phyloP scores from a whole-genome alignment of 92 coral and sea anemone genomes.

The Parazoanthus atlanticus region DNA sequence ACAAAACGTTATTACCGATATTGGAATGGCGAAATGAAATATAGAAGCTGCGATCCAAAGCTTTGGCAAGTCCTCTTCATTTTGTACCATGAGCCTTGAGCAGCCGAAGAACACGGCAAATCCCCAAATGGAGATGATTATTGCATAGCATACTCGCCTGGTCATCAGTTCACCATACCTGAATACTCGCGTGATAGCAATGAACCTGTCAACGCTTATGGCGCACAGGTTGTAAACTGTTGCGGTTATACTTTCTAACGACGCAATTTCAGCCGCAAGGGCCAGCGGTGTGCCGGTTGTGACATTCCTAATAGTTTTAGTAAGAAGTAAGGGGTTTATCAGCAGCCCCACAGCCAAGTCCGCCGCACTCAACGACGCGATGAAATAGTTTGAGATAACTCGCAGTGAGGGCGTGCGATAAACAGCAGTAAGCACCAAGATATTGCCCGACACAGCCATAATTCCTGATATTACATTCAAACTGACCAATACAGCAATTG shows the following conservation, averaged over 20 bases:
- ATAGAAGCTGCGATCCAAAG: conserved; percentile 40
- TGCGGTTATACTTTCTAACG: conserved; percentile 28
- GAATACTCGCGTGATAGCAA: conserved; percentile 31
- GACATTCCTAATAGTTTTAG: conserved; percentile 31
- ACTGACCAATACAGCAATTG: background rate
- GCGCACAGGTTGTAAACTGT: conserved; percentile 39
- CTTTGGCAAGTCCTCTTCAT: conserved; percentile 33
- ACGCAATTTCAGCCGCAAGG: conserved; percentile 35
- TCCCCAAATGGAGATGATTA: conserved; percentile 22
- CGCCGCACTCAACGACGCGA: conserved; percentile 42
- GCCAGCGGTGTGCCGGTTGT: conserved; percentile 24
- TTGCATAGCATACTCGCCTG: background rate
- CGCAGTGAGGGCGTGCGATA: conserved; percentile 42
- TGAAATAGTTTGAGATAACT: conserved; percentile 25
- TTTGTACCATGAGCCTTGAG: conserved; percentile 15
- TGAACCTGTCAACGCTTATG: conserved; percentile 32
- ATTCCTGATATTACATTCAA: conserved; percentile 14
- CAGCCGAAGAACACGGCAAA: conserved; percentile 35
- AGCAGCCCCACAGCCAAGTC: conserved; percentile 20
- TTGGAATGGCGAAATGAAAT: conserved; percentile 23
- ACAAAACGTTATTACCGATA: conserved; percentile 9
- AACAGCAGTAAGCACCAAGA: conserved; percentile 38
- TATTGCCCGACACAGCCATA: conserved; percentile 37
- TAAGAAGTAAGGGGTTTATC: conserved; percentile 26
- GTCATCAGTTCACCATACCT: conserved; percentile 24